A percentile compares a stretch with the other conserved stretches of the same genome.
These are phyloP conservation scores for Dichetophora obliterata DNA, from an alignment of 2,888 invertebrate species.

Conservation along the genomic window DNA sequence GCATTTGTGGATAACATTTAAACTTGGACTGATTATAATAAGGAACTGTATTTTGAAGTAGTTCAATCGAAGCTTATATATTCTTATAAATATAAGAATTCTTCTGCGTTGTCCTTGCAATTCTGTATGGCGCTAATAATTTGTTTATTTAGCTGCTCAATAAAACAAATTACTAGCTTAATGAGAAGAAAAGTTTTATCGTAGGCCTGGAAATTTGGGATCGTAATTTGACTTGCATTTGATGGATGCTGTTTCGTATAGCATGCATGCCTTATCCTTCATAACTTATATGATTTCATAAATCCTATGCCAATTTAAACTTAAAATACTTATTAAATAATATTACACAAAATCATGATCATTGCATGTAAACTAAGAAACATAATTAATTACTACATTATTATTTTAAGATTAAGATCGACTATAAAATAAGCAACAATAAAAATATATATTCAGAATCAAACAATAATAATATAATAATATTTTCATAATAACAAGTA, in stretches of 20 bases:
- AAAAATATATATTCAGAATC: constrained; percentile 39
- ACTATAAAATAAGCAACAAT: constrained; percentile 40
- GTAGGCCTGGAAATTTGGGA: too few species aligned
- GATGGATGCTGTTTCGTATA: background rate
- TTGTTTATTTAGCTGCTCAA: too few species aligned
- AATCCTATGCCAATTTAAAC: constrained; percentile 16
- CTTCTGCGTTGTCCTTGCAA: too few species aligned
- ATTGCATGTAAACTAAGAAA: constrained; percentile 21
- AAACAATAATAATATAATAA: constrained; percentile 32
- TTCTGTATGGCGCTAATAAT: too few species aligned
- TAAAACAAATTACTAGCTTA: too few species aligned
- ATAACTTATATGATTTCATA: constrained; percentile 33
- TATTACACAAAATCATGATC: constrained; percentile 31
- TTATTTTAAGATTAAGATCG: constrained; percentile 13
- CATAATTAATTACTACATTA: constrained; percentile 13
- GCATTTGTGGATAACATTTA: too few species aligned
- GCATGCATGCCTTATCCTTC: background rate
- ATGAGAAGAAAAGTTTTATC: too few species aligned
- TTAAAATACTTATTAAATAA: constrained; percentile 25
- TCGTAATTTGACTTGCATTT: too few species aligned
- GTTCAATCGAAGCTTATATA: too few species aligned
- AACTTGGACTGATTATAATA: too few species aligned
- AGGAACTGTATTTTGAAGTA: too few species aligned
- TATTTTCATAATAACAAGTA: constrained; percentile 32
- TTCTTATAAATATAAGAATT: too few species aligned